Conservation (phyloP, 1,140 invertebrate genomes). For the Trigoniulus corallinus region DNA sequence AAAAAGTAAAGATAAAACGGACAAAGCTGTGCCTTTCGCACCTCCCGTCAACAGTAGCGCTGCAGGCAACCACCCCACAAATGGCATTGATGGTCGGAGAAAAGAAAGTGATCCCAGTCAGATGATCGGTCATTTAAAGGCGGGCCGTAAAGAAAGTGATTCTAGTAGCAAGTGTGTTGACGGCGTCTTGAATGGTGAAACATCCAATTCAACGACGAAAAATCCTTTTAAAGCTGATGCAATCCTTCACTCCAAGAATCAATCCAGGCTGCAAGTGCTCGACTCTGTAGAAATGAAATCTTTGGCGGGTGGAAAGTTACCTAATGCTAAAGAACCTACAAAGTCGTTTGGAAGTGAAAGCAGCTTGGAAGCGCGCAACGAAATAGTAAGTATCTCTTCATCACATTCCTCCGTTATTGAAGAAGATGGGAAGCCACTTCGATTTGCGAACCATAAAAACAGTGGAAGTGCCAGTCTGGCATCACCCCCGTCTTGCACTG, state of each 20-base stretch:
- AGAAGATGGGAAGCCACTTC: too few species aligned
- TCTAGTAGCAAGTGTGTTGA: not conserved
- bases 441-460: too few species aligned
- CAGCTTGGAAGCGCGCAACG: not conserved
- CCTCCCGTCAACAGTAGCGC: not conserved
- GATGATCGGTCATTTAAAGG: not conserved
- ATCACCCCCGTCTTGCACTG: too few species aligned
- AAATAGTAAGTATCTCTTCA: not conserved
- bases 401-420: not conserved
- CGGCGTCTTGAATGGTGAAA: not conserved
- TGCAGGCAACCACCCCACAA: too few species aligned
- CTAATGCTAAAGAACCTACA: not conserved
- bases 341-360: not conserved
- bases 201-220: not conserved
- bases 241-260: too few species aligned
- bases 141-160: not conserved
- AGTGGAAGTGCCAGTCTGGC: too few species aligned
- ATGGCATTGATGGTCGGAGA: not conserved
- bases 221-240: not conserved
- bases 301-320: not conserved
- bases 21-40: not conserved
- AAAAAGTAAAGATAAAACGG: not conserved
- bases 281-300: not conserved
- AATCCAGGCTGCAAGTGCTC: not conserved
- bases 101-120: not conserved